phyloP scores from a whole-genome alignment of 2,888 invertebrate genomes.

The Cephus spinipes region DNA sequence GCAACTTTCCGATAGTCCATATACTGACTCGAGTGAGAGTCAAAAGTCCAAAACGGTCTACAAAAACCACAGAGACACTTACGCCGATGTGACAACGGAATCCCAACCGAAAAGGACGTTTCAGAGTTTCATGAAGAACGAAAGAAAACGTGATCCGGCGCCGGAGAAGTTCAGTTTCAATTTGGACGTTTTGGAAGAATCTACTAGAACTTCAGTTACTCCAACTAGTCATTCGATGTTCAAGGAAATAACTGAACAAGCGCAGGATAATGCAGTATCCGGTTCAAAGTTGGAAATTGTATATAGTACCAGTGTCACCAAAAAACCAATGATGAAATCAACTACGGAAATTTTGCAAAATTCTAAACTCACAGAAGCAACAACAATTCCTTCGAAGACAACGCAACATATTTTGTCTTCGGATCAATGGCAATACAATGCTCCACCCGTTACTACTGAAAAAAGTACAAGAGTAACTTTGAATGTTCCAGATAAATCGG shows the following conservation, averaged over 20 bases:
- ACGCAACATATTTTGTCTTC: slow-evolving; percentile 45
- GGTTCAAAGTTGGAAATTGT: slow-evolving; percentile 40
- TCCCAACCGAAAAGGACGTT: slow-evolving; percentile 8
- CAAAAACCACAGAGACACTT: slow-evolving; percentile 47
- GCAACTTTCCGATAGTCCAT: slow-evolving; percentile 1
- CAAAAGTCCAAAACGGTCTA: slow-evolving; percentile 15
- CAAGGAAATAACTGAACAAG: slow-evolving; percentile 1
- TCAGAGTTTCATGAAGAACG: background rate
- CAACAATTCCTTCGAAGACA: slow-evolving; percentile 41
- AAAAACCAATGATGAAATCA: slow-evolving; percentile 28
- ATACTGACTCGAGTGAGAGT: background rate
- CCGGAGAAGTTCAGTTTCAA: slow-evolving; percentile 57
- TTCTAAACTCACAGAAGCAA: slow-evolving; percentile 45
- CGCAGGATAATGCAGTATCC: slow-evolving; percentile 18
- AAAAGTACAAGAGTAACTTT: background rate
- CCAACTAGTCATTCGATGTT: slow-evolving; percentile 8
- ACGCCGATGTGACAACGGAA: slow-evolving; percentile 38
- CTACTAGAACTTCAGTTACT: background rate
- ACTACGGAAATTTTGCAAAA: slow-evolving; percentile 43
- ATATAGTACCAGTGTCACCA: slow-evolving; percentile 44
- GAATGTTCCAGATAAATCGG: background rate
- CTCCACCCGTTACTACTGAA: slow-evolving; percentile 45
- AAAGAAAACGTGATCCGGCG: slow-evolving; percentile 33
- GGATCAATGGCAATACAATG: slow-evolving; percentile 66
- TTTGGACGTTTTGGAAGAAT: slow-evolving; percentile 39